Evolutionary conservation across 2,113 vertebrate genomes (phyloP), one percentile per base, ranked within the genome.

Genomic region (Laterallus jamaicensis): DNA sequence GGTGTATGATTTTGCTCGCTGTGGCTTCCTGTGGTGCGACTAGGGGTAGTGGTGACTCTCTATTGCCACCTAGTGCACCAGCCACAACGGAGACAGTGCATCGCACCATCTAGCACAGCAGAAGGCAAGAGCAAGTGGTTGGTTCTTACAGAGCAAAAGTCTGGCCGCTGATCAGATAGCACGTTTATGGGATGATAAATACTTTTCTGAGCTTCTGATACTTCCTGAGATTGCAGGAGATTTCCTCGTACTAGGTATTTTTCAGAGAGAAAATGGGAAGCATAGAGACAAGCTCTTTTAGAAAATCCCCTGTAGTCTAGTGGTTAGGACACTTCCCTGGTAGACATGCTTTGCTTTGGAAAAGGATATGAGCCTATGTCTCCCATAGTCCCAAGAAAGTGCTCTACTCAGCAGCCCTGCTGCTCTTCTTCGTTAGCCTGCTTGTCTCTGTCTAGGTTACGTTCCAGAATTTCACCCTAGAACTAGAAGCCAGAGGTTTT

Each of bases 31-130:
- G 15, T 4, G 35, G n/a, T 7, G 68, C 1, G 3, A 66, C 28
- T 2, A 42, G 35, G 29, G 39, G 9, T 26, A 32, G 55, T 42
- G 81, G 77, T 67, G 86, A 81, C 42, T 47, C 87, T 82, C 64
- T 75, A 54, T 83, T 92, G 93, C 93, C 96, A 97, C 69, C 93
- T 95, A 63, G 86, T 88, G 96, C 80, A 15, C 32, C 24, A 91
- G 68, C 47, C 47, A 12, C 75, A 62, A 16, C 29, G 42, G 24
- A 86, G 26, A 79, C 13, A 17, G 4, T 3, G 1, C 28, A 10
- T 0, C 0, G 6, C 70, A 20, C 15, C 4, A 0, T 3, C 44
- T 0, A 1, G 31, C 59, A 25, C 16, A 14, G 32, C 12, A 7
- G 63, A 26, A 42, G 31, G 49, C 8, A 52, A 64, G 20, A 10